Evolutionary conservation across 1,140 invertebrate genomes (phyloP), one percentile per base, ranked within the genome.

Genomic region (Neodiprion virginianus): DNA sequence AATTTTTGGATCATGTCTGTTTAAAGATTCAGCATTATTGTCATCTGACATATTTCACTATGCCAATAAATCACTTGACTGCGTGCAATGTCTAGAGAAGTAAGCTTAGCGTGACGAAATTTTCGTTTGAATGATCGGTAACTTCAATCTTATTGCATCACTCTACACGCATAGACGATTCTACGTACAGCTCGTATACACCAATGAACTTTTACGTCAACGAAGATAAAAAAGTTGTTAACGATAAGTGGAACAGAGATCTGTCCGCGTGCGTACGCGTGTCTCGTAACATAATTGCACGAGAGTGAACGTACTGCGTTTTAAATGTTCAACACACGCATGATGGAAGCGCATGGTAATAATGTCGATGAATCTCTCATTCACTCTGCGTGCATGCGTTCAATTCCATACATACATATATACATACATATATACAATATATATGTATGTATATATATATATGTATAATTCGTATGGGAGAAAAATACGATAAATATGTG

Each of bases 1-100:
- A 50, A 75, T 75, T 69, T 70, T 11, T 28, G 23, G 47, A 28
- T 53, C 17, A 74, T 72, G 50, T 75, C 71, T 73, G 74, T 72
- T 69, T 74, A 77, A 72, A 28, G 71, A 68, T 28, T 40, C 0
- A 40, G 28, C 28, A 3, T 3, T 3, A 40, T 40, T 40, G 28
- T 40, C 28, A 40, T 40, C 28, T 40, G 28, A 40, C 28, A 5
- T 40, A 40, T 5, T 40, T 40, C 28, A 65, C 17, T 1, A 65
- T 7, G 17, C 12, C 17, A 14, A 65, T 65, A 1, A 17, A 14
- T 65, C 61, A 65, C 12, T 65, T 7, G 7, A 65, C 17, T 7
- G 17, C 12, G 4, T 65, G 61, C 12, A 65, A 65, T 5, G 17
- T 14, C 61, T 65, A 14, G 61, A 14, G 61, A 7, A 17, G 17